Conservation (phyloP, 2,888 invertebrate genomes). For the Lochmaea capreae region DNA sequence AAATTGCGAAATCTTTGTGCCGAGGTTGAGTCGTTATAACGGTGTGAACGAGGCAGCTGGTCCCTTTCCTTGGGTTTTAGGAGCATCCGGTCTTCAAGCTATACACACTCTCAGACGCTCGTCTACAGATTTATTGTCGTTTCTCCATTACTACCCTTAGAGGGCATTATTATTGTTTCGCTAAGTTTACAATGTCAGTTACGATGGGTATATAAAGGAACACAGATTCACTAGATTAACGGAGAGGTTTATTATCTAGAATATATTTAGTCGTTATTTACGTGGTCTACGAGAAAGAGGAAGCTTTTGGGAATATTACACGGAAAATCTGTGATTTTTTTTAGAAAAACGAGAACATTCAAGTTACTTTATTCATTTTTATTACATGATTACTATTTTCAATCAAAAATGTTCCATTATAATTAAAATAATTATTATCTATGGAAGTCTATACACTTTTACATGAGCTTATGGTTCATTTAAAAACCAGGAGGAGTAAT, state of each 20-base stretch:
- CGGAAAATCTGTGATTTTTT: too few relatives aligned
- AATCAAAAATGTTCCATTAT: too few relatives aligned
- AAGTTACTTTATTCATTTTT: too few relatives aligned
- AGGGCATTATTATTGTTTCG: slow-evolving; percentile 35
- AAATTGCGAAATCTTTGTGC: slow-evolving; percentile 62
- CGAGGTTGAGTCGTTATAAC: slow-evolving; percentile 60
- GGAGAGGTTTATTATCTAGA: slow-evolving; percentile 19
- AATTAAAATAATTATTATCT: too few relatives aligned
- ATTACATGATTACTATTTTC: too few relatives aligned
- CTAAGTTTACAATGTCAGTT: slow-evolving; percentile 28
- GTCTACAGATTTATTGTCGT: slow-evolving; percentile 55
- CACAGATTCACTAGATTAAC: slow-evolving; percentile 26
- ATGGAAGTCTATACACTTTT: too few relatives aligned
- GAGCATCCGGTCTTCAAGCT: slow-evolving; percentile 48
- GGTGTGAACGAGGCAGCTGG: slow-evolving; percentile 61
- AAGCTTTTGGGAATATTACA: neutral
- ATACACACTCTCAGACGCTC: slow-evolving; percentile 53
- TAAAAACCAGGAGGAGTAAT: too few relatives aligned
- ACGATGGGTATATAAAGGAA: slow-evolving; percentile 24
- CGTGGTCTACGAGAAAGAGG: neutral
- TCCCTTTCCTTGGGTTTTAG: slow-evolving; percentile 58
- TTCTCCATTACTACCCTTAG: slow-evolving; percentile 44
- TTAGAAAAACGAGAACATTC: too few relatives aligned
- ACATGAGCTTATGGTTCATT: too few relatives aligned
- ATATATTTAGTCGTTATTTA: slow-evolving; percentile 1